Base-by-base conservation (phyloP, 2,797 vertebrate species). In the Lepus oiostolus region DNA sequence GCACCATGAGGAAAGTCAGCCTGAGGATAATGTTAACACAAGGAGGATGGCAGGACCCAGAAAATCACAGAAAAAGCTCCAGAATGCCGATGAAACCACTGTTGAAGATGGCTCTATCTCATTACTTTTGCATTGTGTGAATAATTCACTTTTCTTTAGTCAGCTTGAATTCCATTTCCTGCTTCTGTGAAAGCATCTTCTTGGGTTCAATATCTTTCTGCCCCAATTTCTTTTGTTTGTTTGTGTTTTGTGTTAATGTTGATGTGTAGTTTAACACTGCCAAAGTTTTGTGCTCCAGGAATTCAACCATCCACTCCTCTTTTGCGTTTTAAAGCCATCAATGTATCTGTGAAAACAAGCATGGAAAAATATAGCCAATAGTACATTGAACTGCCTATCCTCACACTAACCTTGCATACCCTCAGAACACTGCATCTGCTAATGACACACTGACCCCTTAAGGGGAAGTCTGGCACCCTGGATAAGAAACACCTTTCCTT, bases 401-500 rank as follows among this genome's bases (percentile, higher is more conserved):
- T 91, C 35, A 22, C 17, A 82, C 32, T 63, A 50, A 94, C 12
- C n/a, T 71, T 80, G 58, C 42, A 63, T 7, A 9, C 19, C 72
- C 70, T 60, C 47, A 9, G 75, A 88, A 83, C n/a, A 67, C 47
- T 11, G 26, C 16, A 22, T n/a, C 89, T 75, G 38, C 52, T 86
- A 62, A 58, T 77, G 50, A 62, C 42, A 26, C 16, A 47, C 42
- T 19, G 32, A 71, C 35, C 87, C 72, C 32, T 74, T 42, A 1
- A 6, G 2, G 32, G 84, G 21, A 63, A 76, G 47, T 84, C 62
- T n/a, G 30, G 63, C 50, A 60, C 89, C 72, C 83, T 6, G 3
- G n/a, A 67, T 87, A 72, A 92, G 50, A 47, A 50, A 85, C 38
- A 76, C 70, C 71, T 30, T 77, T 38, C 54, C 77, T 84, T 88